These are phyloP conservation scores for Heteropelma amictum DNA, from an alignment of 2,888 invertebrate species.

Conservation along the genomic window DNA sequence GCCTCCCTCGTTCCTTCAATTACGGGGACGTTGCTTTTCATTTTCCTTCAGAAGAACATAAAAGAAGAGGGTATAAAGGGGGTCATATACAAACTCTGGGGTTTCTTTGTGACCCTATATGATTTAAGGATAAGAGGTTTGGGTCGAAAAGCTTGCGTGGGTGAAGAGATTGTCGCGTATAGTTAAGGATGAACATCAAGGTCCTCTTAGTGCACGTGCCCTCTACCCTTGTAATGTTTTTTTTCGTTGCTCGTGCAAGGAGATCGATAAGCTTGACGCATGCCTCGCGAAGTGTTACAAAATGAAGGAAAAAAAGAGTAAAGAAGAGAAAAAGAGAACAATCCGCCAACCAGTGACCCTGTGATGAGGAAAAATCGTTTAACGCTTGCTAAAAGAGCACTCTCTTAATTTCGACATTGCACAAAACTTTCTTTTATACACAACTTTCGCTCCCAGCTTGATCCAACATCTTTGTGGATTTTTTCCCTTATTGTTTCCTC, in stretches of 20 bases:
- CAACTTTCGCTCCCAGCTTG: not conserved
- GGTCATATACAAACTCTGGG: conserved; percentile 13
- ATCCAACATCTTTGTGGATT: not conserved
- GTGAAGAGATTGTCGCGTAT: not conserved
- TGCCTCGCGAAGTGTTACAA: not conserved
- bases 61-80: not conserved
- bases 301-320: not conserved
- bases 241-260: not conserved
- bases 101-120: too few relatives aligned
- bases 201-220: not conserved
- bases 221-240: conserved; percentile 2
- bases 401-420: conserved; percentile 26
- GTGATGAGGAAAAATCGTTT: conserved; percentile 11
- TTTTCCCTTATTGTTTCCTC: not conserved
- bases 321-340: not conserved
- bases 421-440: not conserved
- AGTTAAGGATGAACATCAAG: not conserved
- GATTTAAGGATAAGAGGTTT: conserved; percentile 1
- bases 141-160: not conserved
- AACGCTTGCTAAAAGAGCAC: conserved; percentile 39
- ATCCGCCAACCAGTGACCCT: conserved; percentile 3
- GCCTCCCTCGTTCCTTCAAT: not conserved
- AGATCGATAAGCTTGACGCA: not conserved
- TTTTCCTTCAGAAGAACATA: too few relatives aligned
- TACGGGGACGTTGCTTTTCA: too few relatives aligned